Evolutionary conservation across 2,113 vertebrate genomes (phyloP).

Genomic region (Lanius collurio): DNA sequence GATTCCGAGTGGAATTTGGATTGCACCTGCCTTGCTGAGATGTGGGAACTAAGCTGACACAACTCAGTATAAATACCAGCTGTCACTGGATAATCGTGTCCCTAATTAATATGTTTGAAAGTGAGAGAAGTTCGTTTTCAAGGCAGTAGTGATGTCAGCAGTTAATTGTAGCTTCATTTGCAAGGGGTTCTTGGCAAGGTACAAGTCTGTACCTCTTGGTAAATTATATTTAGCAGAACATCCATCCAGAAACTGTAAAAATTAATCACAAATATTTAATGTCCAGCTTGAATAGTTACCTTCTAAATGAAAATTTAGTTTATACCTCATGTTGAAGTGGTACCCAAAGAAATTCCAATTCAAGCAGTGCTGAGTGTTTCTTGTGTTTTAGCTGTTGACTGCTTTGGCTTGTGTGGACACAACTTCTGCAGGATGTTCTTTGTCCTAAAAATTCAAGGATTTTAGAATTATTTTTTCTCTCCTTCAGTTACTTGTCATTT

Average conservation of each 20-base stretch:
- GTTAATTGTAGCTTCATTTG: background rate
- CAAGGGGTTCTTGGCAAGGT: background rate
- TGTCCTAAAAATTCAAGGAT: background rate
- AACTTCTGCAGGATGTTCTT: background rate
- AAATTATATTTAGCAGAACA: background rate
- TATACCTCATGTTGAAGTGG: background rate
- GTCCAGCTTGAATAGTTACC: background rate
- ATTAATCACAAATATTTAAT: background rate
- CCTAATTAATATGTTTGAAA: background rate
- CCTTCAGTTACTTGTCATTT: background rate
- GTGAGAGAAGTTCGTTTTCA: background rate
- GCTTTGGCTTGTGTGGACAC: background rate
- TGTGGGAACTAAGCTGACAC: background rate
- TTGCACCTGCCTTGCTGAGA: background rate
- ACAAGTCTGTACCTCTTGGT: background rate
- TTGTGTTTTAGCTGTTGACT: background rate
- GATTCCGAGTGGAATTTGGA: background rate
- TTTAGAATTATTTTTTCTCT: background rate
- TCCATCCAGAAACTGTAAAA: background rate
- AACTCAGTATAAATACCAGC: background rate
- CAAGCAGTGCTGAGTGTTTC: background rate
- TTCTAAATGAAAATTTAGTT: background rate
- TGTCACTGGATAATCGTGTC: background rate
- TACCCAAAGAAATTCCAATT: background rate
- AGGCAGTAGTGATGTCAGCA: background rate